Conservation (phyloP, 2,797 vertebrate genomes). For the Craterocephalus amniculus region DNA sequence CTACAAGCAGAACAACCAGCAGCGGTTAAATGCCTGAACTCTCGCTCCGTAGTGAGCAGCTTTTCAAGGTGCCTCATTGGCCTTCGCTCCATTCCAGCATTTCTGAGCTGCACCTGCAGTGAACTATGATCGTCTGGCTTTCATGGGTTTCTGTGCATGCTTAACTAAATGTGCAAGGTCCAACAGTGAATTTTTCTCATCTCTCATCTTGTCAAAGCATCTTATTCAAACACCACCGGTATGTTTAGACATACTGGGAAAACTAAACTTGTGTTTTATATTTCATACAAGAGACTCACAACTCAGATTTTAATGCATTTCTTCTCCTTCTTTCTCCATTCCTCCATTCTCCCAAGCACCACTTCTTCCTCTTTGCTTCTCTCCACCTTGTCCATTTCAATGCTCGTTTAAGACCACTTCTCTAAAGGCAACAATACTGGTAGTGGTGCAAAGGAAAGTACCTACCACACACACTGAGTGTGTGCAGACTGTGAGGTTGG, state of each 20-base stretch:
- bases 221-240: constrained; percentile 2
- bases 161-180: constrained; percentile 12
- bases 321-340: constrained; percentile 12
- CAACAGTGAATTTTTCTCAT: constrained; percentile 14
- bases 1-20: constrained; percentile 7
- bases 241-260: constrained; percentile 27
- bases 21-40: constrained; percentile 21
- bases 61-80: constrained; percentile 30
- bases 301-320: constrained; percentile 12
- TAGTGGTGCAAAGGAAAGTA: constrained; percentile 62
- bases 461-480: constrained; percentile 45
- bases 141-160: not conserved
- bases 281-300: constrained; percentile 12
- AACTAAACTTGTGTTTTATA: constrained; percentile 26
- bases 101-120: constrained; percentile 33
- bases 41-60: constrained; percentile 23
- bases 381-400: constrained; percentile 56
- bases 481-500: constrained; percentile 56
- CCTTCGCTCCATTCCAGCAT: constrained; percentile 17
- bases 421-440: constrained; percentile 39
- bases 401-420: constrained; percentile 32
- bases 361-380: constrained; percentile 38
- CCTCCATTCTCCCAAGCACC: constrained; percentile 18
- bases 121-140: constrained; percentile 14
- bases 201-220: constrained; percentile 14